Evolutionary conservation across 1,140 invertebrate species (phyloP).

Genomic region (Adelges cooleyi): DNA sequence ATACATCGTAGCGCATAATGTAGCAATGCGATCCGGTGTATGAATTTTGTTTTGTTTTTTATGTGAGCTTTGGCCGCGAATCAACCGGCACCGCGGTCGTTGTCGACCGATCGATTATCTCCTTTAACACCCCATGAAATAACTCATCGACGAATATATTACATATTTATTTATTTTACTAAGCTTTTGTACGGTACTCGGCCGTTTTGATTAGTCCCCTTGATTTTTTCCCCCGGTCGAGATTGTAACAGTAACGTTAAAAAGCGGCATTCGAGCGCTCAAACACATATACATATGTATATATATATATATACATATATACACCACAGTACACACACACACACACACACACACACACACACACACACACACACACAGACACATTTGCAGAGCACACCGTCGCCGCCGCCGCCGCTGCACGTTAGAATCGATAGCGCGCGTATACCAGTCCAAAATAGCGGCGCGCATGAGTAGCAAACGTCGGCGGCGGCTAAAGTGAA

Average conservation of each 20-base stretch:
- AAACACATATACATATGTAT: too few relatives aligned
- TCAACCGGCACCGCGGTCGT: background rate
- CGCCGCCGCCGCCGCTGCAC: too few relatives aligned
- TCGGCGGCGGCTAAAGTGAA: background rate
- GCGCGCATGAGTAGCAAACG: background rate
- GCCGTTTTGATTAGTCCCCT: too few relatives aligned
- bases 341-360: background rate
- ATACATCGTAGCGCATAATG: too few relatives aligned
- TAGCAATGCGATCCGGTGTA: too few relatives aligned
- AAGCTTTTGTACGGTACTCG: too few relatives aligned
- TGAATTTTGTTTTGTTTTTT: too few relatives aligned
- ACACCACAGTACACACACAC: background rate
- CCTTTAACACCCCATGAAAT: background rate
- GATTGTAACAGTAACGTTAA: too few relatives aligned
- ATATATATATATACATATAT: background rate
- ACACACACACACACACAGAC: too few relatives aligned
- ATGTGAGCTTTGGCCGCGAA: background rate
- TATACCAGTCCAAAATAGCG: background rate
- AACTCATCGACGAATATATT: slow-evolving; percentile 19
- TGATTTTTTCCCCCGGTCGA: background rate
- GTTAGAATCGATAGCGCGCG: background rate
- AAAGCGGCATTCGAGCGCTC: background rate
- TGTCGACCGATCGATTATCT: background rate
- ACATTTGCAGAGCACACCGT: too few relatives aligned
- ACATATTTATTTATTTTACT: too few relatives aligned